These are phyloP conservation scores for Drosophila biarmipes DNA, from an alignment of 1,140 invertebrate genomes.

Conservation along the genomic window DNA sequence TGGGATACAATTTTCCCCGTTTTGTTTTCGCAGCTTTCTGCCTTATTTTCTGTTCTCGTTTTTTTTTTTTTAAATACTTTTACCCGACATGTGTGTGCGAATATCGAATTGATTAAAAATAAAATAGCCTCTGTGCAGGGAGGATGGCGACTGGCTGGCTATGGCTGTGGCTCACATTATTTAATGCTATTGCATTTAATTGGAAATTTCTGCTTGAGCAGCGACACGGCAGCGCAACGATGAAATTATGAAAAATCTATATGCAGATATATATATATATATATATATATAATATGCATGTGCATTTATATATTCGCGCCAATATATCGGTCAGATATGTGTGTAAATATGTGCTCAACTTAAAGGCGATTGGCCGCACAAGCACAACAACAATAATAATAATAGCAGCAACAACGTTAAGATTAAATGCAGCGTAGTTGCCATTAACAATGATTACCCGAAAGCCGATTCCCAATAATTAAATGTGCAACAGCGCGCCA, in stretches of 20 bases:
- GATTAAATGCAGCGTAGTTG: conserved; percentile 80
- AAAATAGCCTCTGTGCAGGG: conserved; percentile 21
- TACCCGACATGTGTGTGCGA: conserved; percentile 22
- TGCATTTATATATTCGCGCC: background rate
- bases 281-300: conserved; percentile 1
- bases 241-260: conserved; percentile 67
- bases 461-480: conserved; percentile 83
- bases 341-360: conserved; percentile 45
- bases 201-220: conserved; percentile 65
- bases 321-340: conserved; percentile 31
- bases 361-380: conserved; percentile 47
- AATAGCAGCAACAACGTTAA: conserved; percentile 52
- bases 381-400: conserved; percentile 19
- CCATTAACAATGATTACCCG: conserved; percentile 83
- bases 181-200: conserved; percentile 66
- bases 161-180: conserved; percentile 43
- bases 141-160: conserved; percentile 6
- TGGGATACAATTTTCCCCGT: conserved; percentile 20
- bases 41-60: conserved; percentile 7
- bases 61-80: conserved; percentile 51
- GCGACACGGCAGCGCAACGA: conserved; percentile 42
- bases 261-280: conserved; percentile 41
- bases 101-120: conserved; percentile 61
- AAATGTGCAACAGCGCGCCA: conserved; percentile 82
- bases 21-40: conserved; percentile 11